Conservation (phyloP, 2,113 vertebrate genomes). For the Ellobius talpinus region DNA sequence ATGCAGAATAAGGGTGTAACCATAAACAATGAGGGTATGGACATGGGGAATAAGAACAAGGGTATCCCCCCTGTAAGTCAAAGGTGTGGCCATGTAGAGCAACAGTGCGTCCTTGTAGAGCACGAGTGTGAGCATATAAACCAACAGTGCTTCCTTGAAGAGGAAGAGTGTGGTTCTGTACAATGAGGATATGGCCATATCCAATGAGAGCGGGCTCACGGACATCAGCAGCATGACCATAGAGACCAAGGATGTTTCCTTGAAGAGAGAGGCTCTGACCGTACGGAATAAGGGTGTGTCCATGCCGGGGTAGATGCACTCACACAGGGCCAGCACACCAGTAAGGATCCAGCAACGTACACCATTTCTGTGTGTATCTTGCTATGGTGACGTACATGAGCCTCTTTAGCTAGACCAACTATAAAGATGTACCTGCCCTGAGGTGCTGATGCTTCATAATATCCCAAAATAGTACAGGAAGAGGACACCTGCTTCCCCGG, state of each 20-base stretch:
- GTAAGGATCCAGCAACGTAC: background rate
- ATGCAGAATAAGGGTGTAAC: background rate
- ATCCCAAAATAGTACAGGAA: background rate
- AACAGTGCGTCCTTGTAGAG: too few species aligned
- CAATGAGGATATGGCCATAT: background rate
- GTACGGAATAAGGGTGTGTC: background rate
- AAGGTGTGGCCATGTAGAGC: background rate
- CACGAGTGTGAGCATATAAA: background rate
- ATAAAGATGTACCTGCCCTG: background rate
- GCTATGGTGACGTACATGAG: background rate
- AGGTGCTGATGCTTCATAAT: background rate
- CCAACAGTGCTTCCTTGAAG: too few species aligned
- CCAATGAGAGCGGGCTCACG: background rate
- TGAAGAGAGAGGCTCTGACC: background rate
- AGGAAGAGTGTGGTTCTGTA: too few species aligned
- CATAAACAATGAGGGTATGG: background rate
- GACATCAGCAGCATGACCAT: rapidly evolving
- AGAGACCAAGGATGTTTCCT: rapidly evolving
- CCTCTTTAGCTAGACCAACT: background rate
- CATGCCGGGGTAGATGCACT: background rate
- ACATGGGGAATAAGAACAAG: background rate
- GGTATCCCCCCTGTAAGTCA: background rate
- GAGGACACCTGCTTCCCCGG: background rate
- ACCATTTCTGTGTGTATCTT: background rate
- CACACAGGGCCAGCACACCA: background rate